Conservation (phyloP, 2,888 invertebrate species). For the Drosophila nigricruria region DNA sequence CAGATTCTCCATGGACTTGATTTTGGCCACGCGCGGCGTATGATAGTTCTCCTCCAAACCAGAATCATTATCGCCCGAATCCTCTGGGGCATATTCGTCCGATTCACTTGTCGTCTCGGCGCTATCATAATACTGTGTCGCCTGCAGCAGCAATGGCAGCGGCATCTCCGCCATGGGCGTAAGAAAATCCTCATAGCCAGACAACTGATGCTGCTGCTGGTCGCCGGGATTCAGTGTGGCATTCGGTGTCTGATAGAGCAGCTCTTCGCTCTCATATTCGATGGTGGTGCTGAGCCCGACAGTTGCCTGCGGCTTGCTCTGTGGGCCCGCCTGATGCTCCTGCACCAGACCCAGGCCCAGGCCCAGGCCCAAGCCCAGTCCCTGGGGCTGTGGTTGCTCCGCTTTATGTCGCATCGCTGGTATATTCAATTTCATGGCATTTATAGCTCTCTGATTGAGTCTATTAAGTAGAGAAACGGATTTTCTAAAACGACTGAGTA, state of each 20-base stretch:
- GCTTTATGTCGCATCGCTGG: constrained; percentile 70
- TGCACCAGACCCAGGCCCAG: constrained; percentile 32
- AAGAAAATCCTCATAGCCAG: constrained; percentile 80
- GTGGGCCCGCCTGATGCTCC: constrained; percentile 25
- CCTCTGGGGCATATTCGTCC: constrained; percentile 65
- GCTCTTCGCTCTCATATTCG: constrained; percentile 75
- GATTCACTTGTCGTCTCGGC: constrained; percentile 67
- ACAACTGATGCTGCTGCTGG: constrained; percentile 50
- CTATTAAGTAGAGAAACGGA: constrained; percentile 85
- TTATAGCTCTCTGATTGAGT: constrained; percentile 85
- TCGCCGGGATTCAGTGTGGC: constrained; percentile 78
- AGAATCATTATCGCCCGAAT: constrained; percentile 82
- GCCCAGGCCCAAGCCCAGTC: constrained; percentile 30
- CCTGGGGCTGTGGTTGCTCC: constrained; percentile 24
- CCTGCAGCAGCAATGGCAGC: constrained; percentile 46
- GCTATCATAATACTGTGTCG: constrained; percentile 72
- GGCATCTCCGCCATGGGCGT: constrained; percentile 84
- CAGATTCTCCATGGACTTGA: constrained; percentile 85
- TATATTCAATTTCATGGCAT: constrained; percentile 84
- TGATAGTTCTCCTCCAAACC: constrained; percentile 85
- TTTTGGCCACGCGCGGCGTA: constrained; percentile 84
- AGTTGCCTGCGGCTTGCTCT: constrained; percentile 24
- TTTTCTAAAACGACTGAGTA: constrained; percentile 85
- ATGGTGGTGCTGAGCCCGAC: constrained; percentile 55
- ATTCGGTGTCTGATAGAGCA: constrained; percentile 84